A percentile compares a stretch with the other conserved stretches of the same genome.
phyloP scores from a whole-genome alignment of 2,888 invertebrate species.

The Plagodis dolabraria region DNA sequence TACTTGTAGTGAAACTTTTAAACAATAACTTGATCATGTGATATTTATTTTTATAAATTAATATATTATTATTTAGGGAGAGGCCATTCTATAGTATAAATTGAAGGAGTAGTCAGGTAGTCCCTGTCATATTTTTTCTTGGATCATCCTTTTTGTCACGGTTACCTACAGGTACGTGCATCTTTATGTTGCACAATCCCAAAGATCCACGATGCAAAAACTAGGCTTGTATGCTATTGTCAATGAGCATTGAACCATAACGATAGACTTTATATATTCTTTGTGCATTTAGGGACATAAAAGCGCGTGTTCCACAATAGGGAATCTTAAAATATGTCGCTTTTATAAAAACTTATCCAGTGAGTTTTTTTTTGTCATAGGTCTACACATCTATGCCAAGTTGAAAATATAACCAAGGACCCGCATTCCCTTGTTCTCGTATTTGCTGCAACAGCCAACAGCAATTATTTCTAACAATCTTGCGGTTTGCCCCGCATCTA shows the following conservation, averaged over 20 bases:
- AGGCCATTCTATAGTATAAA: background rate
- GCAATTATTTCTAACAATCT: constrained; percentile 80
- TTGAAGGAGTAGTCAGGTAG: constrained; percentile 34
- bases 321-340: constrained; percentile 71
- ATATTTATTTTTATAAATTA: too few relatives aligned
- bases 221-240: constrained; percentile 76
- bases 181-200: constrained; percentile 78
- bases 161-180: constrained; percentile 65
- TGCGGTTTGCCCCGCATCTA: constrained; percentile 78
- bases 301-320: constrained; percentile 67
- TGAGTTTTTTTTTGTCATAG: constrained; percentile 54
- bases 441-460: constrained; percentile 64
- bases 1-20: too few relatives aligned
- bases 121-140: constrained; percentile 27
- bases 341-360: constrained; percentile 54
- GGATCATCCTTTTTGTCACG: constrained; percentile 67
- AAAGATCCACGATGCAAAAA: constrained; percentile 76
- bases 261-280: constrained; percentile 74
- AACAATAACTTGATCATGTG: too few relatives aligned
- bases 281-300: constrained; percentile 75
- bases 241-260: constrained; percentile 75
- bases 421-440: constrained; percentile 66
- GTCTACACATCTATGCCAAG: constrained; percentile 46
- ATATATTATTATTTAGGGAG: too few relatives aligned
- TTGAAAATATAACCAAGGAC: constrained; percentile 57